Base-by-base conservation (phyloP, 2,888 invertebrate genomes). In the Chrysolina haemoptera region DNA sequence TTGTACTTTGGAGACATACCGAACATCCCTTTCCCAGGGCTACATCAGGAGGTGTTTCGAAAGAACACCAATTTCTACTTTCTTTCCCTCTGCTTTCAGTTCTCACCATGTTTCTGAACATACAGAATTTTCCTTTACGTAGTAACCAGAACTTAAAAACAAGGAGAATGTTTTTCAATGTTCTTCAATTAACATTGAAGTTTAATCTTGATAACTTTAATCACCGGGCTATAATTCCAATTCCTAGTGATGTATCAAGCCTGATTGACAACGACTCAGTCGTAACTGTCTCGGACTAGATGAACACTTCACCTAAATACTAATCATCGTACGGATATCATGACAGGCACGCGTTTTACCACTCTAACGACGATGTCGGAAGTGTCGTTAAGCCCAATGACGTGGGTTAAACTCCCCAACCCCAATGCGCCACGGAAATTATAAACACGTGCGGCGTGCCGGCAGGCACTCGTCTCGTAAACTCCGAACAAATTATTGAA, bases 401-500 rank as follows among this genome's bases (percentile, higher is more conserved):
- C 59, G 59, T 35, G 59, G 59, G 59, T 59, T 59, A 59, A 59
- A 59, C 18, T 40, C 63, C 67, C 40, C 72, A 65, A 67, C 76
- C 76, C 70, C 75, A 78, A 76, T 64, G 78, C 71, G 59, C 67
- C 73, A 72, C 68, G 65, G 73, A 78, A 78, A 78, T 78, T 78
- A 78, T 67, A 55, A 48, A 73, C 78, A 78, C 78, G 78, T 78
- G 78, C 79, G 76, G 48, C 14, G 20, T 76, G 74, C 70, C 68
- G 63, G 40, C 75, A 76, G 78, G 76, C 79, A 77, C 79, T 81
- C 76, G 76, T 74, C 77, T 76, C 77, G 77, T 78, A 77, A 79
- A 73, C 75, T 74, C 70, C 73, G 64, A 77, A 79, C 77, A 74
- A 78, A 77, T 81, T 79, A 80, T 81, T 79, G 68, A 80, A 79